Percentiles rank a stretch among this genome's conserved stretches.
phyloP scores from a whole-genome alignment of 2,113 vertebrate genomes.

The Cephalophus harveyi region DNA sequence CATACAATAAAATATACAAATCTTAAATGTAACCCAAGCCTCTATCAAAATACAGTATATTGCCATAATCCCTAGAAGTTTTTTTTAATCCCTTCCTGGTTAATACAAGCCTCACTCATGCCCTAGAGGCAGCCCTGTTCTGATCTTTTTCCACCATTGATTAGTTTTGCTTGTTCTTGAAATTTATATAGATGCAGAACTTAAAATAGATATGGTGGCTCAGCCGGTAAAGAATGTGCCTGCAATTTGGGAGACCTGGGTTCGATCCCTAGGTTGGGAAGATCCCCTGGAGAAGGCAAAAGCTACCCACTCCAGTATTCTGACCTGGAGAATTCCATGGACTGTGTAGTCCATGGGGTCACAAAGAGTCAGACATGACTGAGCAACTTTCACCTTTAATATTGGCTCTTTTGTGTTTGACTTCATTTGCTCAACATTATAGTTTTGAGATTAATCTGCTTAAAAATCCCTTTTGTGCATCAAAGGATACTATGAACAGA shows the following conservation, averaged over 20 bases:
- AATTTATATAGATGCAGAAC: not conserved
- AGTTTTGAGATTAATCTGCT: not conserved
- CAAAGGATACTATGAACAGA: not conserved
- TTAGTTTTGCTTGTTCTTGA: not conserved
- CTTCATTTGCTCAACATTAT: not conserved
- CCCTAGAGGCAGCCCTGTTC: not conserved
- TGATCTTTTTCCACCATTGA: not conserved
- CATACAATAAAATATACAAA: not conserved
- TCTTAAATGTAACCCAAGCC: not conserved
- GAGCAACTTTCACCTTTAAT: not conserved
- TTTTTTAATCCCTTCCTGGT: not conserved
- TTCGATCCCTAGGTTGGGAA: not conserved
- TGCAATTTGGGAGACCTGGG: not conserved
- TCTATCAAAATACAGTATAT: not conserved
- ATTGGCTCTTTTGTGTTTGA: not conserved
- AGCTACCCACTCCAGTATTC: not conserved
- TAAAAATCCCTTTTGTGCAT: not conserved
- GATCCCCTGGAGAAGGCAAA: not conserved
- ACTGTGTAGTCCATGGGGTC: not conserved
- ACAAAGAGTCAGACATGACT: not conserved
- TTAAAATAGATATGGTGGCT: not conserved
- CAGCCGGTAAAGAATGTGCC: not conserved
- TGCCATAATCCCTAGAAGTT: not conserved
- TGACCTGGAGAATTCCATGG: not conserved
- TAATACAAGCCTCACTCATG: not conserved